Conservation (phyloP, 1,140 invertebrate genomes). For the Tribolium madens region DNA sequence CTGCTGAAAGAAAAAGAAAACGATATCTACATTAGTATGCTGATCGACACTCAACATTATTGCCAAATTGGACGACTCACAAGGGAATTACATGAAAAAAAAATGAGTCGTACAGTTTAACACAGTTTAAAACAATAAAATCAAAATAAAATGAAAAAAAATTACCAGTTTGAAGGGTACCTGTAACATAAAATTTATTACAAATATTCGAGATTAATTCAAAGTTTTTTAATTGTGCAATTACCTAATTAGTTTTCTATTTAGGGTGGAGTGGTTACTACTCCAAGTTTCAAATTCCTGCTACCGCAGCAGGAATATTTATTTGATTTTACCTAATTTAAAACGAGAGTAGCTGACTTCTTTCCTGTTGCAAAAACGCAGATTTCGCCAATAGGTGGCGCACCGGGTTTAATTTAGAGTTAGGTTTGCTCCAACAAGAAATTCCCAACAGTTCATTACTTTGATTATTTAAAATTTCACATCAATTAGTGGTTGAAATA, state of each 20-base stretch:
- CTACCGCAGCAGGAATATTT: neutral
- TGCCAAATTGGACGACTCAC: neutral
- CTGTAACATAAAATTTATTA: slow-evolving; percentile 47
- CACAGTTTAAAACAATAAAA: neutral
- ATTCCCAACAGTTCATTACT: no score
- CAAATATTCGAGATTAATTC: neutral
- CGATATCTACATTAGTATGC: slow-evolving; percentile 39
- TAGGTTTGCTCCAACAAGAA: no score
- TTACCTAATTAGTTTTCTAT: neutral
- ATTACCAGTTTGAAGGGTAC: slow-evolving; percentile 43
- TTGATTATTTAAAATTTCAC: no score
- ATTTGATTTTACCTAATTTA: neutral
- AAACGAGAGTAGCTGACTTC: neutral
- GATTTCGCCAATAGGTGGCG: neutral
- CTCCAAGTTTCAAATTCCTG: neutral
- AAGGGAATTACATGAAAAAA: slow-evolving; percentile 2
- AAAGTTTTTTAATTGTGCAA: neutral
- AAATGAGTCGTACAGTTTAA: neutral
- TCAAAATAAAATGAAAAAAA: slow-evolving; percentile 39
- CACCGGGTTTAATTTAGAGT: neutral
- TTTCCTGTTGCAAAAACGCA: neutral
- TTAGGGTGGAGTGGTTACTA: neutral
- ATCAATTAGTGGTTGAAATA: no score
- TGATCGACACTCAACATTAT: neutral
- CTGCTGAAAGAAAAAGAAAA: slow-evolving; percentile 73